These are phyloP conservation scores for Loris lydekkerianus DNA, from an alignment of 2,797 vertebrate species.

Conservation along the genomic window DNA sequence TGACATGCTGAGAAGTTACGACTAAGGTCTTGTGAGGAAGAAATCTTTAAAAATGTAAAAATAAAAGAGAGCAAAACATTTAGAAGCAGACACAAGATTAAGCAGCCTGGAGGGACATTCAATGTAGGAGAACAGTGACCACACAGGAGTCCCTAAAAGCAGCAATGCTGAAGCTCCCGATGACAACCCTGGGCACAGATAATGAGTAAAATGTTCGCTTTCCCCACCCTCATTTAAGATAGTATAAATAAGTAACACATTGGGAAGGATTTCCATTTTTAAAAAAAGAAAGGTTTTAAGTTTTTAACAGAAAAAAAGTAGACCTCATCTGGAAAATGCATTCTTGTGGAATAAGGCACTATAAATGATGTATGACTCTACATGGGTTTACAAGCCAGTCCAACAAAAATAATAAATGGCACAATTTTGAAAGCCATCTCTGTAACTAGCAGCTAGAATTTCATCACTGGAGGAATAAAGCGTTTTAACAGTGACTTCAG, in stretches of 20 bases:
- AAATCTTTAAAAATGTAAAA: neutral
- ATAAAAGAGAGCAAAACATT: neutral
- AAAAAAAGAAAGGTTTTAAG: neutral
- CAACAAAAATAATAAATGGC: conserved; percentile 75
- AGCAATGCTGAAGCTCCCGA: neutral
- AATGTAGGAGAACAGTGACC: neutral
- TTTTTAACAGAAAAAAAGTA: conserved; percentile 15
- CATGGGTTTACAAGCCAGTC: conserved; percentile 40
- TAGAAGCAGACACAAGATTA: conserved; percentile 11
- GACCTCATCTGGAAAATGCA: conserved; percentile 63
- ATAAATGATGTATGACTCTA: conserved; percentile 56
- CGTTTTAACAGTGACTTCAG: conserved; percentile 73
- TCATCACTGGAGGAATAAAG: conserved; percentile 27
- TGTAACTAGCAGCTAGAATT: conserved; percentile 70
- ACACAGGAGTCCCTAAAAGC: neutral
- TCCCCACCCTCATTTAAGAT: neutral
- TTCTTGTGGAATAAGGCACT: conserved; percentile 71
- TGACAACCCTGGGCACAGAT: neutral
- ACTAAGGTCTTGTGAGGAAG: neutral
- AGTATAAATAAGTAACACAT: neutral
- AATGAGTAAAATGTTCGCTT: neutral
- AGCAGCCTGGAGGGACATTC: neutral
- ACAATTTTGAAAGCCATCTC: conserved; percentile 74
- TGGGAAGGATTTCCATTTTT: neutral
- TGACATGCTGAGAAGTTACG: neutral